A percentile compares a stretch with the other conserved stretches of the same genome.
Conservation (phyloP, 1,140 invertebrate species). For the Muscidifurax raptorellus region DNA sequence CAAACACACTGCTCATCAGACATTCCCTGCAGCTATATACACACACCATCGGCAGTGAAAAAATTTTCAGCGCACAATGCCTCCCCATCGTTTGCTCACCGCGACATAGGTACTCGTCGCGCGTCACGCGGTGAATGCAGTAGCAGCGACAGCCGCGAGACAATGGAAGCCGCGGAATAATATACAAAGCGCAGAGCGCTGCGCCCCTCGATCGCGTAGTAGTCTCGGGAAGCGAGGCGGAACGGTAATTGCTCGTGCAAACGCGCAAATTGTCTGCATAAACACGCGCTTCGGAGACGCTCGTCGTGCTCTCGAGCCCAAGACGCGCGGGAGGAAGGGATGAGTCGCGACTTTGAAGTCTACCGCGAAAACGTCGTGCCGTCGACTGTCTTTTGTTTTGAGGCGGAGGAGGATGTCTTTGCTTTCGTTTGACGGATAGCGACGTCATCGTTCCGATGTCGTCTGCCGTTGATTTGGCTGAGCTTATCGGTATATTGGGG, state of each 20-base stretch:
- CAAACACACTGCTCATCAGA: background rate
- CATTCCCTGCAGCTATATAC: background rate
- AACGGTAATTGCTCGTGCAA: constrained; percentile 58
- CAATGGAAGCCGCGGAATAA: constrained; percentile 31
- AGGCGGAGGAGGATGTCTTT: background rate
- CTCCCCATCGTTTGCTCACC: background rate
- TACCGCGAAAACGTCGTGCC: background rate
- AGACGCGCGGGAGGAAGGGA: background rate
- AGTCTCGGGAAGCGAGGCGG: constrained; percentile 34
- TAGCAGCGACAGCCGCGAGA: constrained; percentile 12
- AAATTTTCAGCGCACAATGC: background rate
- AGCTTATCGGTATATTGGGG: no score
- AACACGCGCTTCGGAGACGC: constrained; percentile 48
- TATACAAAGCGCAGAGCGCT: constrained; percentile 47
- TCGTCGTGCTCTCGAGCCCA: background rate
- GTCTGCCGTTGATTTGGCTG: no score
- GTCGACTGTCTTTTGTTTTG: background rate
- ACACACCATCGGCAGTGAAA: background rate
- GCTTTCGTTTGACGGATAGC: no score
- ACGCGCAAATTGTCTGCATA: constrained; percentile 58
- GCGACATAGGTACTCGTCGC: background rate
- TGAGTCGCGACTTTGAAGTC: background rate
- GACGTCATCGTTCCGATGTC: no score
- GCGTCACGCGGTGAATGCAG: constrained; percentile 20
- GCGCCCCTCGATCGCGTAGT: constrained; percentile 26